Evolutionary conservation across 2,888 invertebrate species (phyloP).

Genomic region (Caradrina clavipalpis): DNA sequence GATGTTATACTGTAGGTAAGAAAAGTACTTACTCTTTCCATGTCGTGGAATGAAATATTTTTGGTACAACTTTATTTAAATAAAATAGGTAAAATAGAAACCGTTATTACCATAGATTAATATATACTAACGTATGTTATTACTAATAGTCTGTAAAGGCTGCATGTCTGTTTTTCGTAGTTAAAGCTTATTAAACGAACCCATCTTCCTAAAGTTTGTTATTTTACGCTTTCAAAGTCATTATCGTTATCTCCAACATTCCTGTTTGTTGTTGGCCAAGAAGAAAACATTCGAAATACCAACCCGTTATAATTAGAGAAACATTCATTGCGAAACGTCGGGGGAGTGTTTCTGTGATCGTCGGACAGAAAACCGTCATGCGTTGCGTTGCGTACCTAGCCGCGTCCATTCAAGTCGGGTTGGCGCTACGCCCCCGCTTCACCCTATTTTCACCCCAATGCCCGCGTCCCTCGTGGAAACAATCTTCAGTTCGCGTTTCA

Average conservation of each 20-base stretch:
- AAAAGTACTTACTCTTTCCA: too few species aligned
- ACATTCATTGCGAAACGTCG: slow-evolving; percentile 65
- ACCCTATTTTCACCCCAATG: slow-evolving; percentile 78
- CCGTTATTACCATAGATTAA: too few species aligned
- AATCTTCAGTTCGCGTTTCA: slow-evolving; percentile 78
- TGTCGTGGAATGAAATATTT: slow-evolving; percentile 1
- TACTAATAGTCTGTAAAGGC: slow-evolving; percentile 6
- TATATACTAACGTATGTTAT: too few species aligned
- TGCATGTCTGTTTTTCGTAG: slow-evolving; percentile 30
- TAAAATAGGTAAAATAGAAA: slow-evolving; percentile 15
- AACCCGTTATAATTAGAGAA: slow-evolving; percentile 71
- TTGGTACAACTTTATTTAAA: not conserved
- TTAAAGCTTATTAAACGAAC: slow-evolving; percentile 49
- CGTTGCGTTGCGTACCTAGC: slow-evolving; percentile 63
- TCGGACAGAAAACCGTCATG: slow-evolving; percentile 61
- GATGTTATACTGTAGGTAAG: not conserved
- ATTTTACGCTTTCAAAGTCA: slow-evolving; percentile 54
- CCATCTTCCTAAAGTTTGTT: slow-evolving; percentile 52
- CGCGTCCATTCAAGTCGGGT: slow-evolving; percentile 72
- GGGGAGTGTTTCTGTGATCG: slow-evolving; percentile 66
- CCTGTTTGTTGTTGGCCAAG: slow-evolving; percentile 50
- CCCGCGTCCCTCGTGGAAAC: slow-evolving; percentile 72
- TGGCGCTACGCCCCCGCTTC: slow-evolving; percentile 67
- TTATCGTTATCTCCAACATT: slow-evolving; percentile 53
- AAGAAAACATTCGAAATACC: slow-evolving; percentile 63